phyloP scores from a whole-genome alignment of 2,797 vertebrate genomes.

The Diglossa cyanea region DNA sequence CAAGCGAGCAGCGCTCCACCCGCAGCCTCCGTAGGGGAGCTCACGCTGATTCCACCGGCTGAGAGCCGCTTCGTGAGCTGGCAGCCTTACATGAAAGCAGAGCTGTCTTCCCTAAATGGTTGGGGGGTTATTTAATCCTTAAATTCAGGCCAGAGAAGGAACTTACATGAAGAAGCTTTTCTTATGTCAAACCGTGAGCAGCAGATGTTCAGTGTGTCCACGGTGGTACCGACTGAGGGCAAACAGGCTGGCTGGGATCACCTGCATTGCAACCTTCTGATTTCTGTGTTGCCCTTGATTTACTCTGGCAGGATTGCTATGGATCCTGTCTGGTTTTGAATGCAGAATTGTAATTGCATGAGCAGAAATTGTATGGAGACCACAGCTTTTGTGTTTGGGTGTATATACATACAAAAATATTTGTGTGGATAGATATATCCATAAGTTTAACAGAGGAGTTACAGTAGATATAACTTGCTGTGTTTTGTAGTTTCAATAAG shows the following conservation, averaged over 20 bases:
- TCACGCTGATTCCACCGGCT: accelerated
- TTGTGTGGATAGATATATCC: background rate
- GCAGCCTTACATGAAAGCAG: background rate
- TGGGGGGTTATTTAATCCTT: background rate
- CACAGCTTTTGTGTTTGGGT: background rate
- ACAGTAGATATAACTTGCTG: background rate
- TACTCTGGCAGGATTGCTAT: background rate
- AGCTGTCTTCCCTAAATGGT: background rate
- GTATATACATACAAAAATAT: background rate
- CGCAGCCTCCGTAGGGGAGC: accelerated
- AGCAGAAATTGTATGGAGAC: background rate
- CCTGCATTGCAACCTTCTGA: background rate
- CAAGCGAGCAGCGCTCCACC: accelerated
- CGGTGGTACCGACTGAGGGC: background rate
- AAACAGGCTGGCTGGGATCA: background rate
- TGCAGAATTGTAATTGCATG: background rate
- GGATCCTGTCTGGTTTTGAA: background rate
- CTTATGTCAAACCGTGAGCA: background rate
- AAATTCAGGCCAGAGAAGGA: background rate
- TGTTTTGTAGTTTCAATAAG: background rate
- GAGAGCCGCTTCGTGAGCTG: accelerated
- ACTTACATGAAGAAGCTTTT: background rate
- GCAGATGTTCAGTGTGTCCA: accelerated
- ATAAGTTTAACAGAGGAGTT: background rate
- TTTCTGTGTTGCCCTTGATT: background rate